Evolutionary conservation across 2,113 vertebrate genomes (phyloP), one percentile per base, ranked within the genome.

Genomic region (Aldabrachelys gigantea): DNA sequence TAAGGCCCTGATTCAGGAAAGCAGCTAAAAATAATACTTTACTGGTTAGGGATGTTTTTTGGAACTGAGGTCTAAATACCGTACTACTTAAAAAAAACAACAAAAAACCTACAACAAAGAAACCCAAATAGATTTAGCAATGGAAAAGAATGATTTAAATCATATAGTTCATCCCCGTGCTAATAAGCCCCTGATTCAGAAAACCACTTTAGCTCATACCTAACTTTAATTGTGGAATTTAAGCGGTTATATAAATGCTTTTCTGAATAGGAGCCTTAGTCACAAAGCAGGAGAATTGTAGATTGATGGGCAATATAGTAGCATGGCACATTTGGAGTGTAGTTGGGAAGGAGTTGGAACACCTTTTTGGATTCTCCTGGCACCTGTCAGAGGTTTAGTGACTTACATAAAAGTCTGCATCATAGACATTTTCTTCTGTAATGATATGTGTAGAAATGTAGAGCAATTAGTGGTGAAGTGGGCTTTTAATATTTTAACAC

Each of bases 401-500:
- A 21, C 52, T 16, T 9, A n/a, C 12, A 25, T 84, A 91, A 89
- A 96, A 89, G 14, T 8, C 25, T 44, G 89, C 79, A 41, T 25
- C 80, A 83, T 83, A 96, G 93, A 91, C 35, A 85, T 57, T 82
- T 87, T 75, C 21, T 75, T 76, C 89, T 93, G 21, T 85, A 72
- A 75, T 80, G 62, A 80, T 91, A 24, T 12, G 79, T 78, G 78
- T 87, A 93, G 53, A 93, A 96, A 81, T 88, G 53, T 89, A 31
- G 41, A 83, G 65, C 47, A 83, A 24, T 6, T 95, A 7, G 44
- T 79, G 83, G 57, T 78, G 90, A 86, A 94, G 35, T 78, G 89
- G 35, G 31, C 90, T 85, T 76, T 92, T 93, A 35, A 80, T 76
- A 44, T 76, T 85, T 54, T 57, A 84, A 62, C n/a, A 88, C 88